Conservation (phyloP, 2,113 vertebrate genomes). For the Garra rufa region DNA sequence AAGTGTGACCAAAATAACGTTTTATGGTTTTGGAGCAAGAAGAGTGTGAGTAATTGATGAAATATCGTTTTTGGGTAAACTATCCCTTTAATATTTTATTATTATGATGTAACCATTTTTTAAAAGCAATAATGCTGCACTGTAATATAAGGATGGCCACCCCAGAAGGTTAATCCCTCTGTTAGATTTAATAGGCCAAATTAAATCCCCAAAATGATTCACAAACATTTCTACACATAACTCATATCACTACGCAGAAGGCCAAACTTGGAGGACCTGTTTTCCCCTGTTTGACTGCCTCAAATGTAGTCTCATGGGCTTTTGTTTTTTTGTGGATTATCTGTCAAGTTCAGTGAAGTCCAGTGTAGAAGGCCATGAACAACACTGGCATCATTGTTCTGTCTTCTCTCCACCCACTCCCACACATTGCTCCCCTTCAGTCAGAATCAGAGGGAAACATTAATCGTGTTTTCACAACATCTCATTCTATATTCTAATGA, state of each 20-base stretch:
- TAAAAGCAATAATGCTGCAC: background rate
- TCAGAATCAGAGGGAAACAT: constrained; percentile 17
- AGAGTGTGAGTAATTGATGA: background rate
- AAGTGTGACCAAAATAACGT: background rate
- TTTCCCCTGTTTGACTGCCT: background rate
- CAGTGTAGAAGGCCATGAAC: constrained; percentile 41
- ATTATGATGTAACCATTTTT: background rate
- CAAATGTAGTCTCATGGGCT: constrained; percentile 44
- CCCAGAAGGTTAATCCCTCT: background rate
- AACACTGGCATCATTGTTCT: constrained; percentile 71
- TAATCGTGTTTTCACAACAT: background rate
- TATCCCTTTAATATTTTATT: background rate
- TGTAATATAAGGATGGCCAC: background rate
- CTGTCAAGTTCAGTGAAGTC: constrained; percentile 61
- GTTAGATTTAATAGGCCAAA: background rate
- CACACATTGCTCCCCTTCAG: background rate
- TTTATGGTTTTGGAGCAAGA: background rate
- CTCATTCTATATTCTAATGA: constrained; percentile 1
- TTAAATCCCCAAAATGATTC: background rate
- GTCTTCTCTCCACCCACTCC: constrained; percentile 57
- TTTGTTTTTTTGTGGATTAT: constrained; percentile 61
- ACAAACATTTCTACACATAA: background rate
- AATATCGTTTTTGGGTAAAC: background rate
- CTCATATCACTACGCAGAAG: background rate
- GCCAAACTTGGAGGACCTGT: background rate